Evolutionary conservation across 1,140 invertebrate genomes (phyloP).

Genomic region (Drosophila sturtevanti): DNA sequence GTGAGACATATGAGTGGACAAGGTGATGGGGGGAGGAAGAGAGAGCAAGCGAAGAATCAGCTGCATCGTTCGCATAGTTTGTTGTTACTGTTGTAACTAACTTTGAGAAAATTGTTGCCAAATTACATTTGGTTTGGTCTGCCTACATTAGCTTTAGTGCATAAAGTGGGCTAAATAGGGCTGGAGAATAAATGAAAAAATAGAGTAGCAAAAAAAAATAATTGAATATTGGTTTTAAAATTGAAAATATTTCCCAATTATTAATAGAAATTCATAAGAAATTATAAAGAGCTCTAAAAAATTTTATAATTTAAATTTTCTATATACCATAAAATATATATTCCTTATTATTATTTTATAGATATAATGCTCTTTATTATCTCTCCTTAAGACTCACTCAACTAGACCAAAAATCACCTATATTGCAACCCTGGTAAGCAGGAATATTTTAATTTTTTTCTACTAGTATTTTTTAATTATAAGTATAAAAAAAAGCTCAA

Average conservation of each 20-base stretch:
- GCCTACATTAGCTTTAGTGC: constrained; percentile 38
- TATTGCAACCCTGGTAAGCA: constrained; percentile 24
- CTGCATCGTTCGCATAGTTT: constrained; percentile 28
- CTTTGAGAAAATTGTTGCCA: constrained; percentile 73
- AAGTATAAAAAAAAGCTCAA: constrained; percentile 60
- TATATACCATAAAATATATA: not conserved
- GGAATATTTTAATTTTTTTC: constrained; percentile 24
- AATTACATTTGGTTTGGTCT: constrained; percentile 66
- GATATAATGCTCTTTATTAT: too few species aligned
- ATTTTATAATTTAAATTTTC: too few species aligned
- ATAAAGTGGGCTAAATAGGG: constrained; percentile 35
- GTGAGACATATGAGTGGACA: not conserved
- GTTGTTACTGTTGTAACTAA: constrained; percentile 44
- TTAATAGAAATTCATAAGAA: too few species aligned
- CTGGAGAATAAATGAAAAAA: not conserved
- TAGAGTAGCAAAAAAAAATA: constrained; percentile 4
- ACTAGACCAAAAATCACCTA: not conserved
- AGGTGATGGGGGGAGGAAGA: not conserved
- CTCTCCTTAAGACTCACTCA: too few species aligned
- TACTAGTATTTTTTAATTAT: constrained; percentile 56
- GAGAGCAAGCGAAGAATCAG: not conserved
- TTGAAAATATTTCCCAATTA: too few species aligned
- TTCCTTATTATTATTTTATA: too few species aligned
- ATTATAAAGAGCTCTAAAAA: too few species aligned
- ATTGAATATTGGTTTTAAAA: too few species aligned